A percentile compares a stretch with the other conserved stretches of the same genome.
These are phyloP conservation scores for Sphenodon punctatus DNA, from an alignment of 2,797 vertebrate genomes.

Conservation along the genomic window DNA sequence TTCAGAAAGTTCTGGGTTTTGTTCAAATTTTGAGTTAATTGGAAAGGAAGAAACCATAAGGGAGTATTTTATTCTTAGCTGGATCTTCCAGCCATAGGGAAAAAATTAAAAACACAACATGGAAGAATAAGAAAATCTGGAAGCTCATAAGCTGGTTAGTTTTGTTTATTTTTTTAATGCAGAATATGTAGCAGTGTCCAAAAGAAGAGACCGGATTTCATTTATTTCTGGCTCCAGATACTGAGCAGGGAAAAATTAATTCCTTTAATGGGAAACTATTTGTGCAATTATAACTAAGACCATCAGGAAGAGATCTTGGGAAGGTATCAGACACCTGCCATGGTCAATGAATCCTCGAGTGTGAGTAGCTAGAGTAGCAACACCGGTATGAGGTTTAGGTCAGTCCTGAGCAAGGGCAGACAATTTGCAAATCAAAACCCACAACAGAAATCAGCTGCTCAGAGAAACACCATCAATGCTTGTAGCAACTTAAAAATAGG, in stretches of 20 bases:
- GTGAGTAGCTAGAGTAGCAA: background rate
- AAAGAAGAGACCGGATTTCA: slow-evolving; percentile 20
- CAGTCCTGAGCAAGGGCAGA: background rate
- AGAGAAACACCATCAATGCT: background rate
- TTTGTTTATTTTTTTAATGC: background rate
- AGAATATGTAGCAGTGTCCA: background rate
- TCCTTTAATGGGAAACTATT: slow-evolving; percentile 41
- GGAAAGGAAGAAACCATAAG: background rate
- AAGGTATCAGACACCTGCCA: background rate
- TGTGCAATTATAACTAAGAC: background rate
- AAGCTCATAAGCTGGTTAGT: too few relatives aligned
- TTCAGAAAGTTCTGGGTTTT: background rate
- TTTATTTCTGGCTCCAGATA: slow-evolving; percentile 26
- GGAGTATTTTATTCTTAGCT: background rate
- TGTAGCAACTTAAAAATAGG: background rate
- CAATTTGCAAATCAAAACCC: background rate
- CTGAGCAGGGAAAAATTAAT: background rate
- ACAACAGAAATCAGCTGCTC: background rate
- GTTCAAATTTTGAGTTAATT: background rate
- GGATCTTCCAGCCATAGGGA: background rate
- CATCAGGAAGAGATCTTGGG: slow-evolving; percentile 1
- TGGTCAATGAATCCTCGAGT: background rate
- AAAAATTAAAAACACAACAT: too few relatives aligned
- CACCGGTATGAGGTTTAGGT: background rate
- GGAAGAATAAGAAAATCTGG: too few relatives aligned